Conservation (phyloP, 2,797 vertebrate genomes). For the Sebastes goodei region DNA sequence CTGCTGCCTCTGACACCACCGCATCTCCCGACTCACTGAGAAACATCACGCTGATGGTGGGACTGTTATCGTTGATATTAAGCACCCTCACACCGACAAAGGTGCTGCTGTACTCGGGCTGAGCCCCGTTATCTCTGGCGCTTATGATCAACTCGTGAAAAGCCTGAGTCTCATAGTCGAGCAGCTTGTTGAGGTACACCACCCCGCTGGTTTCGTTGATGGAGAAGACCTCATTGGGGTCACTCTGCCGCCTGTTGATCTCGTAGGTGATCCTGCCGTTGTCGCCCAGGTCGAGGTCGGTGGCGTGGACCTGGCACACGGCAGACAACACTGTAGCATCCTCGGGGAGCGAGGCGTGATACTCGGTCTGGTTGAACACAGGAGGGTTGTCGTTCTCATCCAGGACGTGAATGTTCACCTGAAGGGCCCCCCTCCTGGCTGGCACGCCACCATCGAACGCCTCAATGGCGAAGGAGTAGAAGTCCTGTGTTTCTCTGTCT, state of each 20-base stretch:
- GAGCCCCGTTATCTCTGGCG: slow-evolving; percentile 86
- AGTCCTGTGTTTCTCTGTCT: slow-evolving; percentile 84
- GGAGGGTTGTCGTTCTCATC: slow-evolving; percentile 96
- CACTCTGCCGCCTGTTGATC: slow-evolving; percentile 84
- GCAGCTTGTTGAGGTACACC: slow-evolving; percentile 83
- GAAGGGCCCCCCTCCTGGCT: slow-evolving; percentile 80
- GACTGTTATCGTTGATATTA: slow-evolving; percentile 92
- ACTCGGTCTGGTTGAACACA: slow-evolving; percentile 86
- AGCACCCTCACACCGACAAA: slow-evolving; percentile 87
- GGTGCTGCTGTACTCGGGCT: slow-evolving; percentile 87
- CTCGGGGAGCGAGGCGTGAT: slow-evolving; percentile 84
- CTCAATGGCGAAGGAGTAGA: slow-evolving; percentile 85
- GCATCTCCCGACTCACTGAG: slow-evolving; percentile 87
- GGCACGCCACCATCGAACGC: slow-evolving; percentile 92
- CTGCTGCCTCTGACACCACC: slow-evolving; percentile 86
- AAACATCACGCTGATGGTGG: slow-evolving; percentile 86
- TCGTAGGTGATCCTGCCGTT: slow-evolving; percentile 87
- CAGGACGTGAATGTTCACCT: slow-evolving; percentile 82
- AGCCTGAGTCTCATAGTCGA: slow-evolving; percentile 88
- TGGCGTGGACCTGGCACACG: slow-evolving; percentile 87
- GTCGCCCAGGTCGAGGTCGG: slow-evolving; percentile 86
- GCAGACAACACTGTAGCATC: slow-evolving; percentile 76
- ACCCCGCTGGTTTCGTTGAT: slow-evolving; percentile 86
- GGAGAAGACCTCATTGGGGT: slow-evolving; percentile 79
- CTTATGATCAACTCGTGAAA: slow-evolving; percentile 88